Conservation (phyloP, 2,888 invertebrate genomes). For the Agriotes lineatus region DNA sequence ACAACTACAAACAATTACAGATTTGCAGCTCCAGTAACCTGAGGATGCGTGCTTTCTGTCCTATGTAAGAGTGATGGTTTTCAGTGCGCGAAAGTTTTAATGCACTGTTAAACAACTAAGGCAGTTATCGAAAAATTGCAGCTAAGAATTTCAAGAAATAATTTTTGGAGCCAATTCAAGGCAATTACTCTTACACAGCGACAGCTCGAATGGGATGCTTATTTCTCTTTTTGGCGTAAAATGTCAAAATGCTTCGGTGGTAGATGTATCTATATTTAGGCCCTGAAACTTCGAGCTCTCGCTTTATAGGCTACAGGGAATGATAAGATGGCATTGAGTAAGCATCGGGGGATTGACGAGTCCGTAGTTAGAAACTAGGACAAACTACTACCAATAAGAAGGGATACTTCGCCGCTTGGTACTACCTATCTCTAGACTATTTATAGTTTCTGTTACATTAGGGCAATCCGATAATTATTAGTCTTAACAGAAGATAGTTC, state of each 20-base stretch:
- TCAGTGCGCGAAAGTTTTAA: too few relatives aligned
- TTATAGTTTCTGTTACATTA: too few relatives aligned
- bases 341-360: conserved; percentile 5
- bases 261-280: conserved; percentile 15
- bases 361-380: conserved; percentile 11
- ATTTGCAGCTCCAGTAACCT: too few relatives aligned
- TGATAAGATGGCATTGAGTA: conserved; percentile 12
- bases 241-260: conserved; percentile 7
- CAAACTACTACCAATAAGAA: conserved; percentile 9
- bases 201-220: neutral
- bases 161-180: neutral
- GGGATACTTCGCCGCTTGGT: too few relatives aligned
- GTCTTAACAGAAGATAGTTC: too few relatives aligned
- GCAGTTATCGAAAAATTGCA: too few relatives aligned
- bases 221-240: conserved; percentile 4
- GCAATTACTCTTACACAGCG: neutral
- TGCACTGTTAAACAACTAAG: too few relatives aligned
- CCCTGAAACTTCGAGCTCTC: conserved; percentile 5
- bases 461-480: too few relatives aligned
- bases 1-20: too few relatives aligned
- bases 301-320: conserved; percentile 12
- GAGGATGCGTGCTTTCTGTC: too few relatives aligned
- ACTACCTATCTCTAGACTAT: too few relatives aligned
- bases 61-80: too few relatives aligned
- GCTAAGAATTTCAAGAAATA: neutral